Percentiles rank a stretch among this genome's conserved stretches.
Evolutionary conservation across 2,888 invertebrate genomes (phyloP).

Genomic region (Lacanobia oleracea): DNA sequence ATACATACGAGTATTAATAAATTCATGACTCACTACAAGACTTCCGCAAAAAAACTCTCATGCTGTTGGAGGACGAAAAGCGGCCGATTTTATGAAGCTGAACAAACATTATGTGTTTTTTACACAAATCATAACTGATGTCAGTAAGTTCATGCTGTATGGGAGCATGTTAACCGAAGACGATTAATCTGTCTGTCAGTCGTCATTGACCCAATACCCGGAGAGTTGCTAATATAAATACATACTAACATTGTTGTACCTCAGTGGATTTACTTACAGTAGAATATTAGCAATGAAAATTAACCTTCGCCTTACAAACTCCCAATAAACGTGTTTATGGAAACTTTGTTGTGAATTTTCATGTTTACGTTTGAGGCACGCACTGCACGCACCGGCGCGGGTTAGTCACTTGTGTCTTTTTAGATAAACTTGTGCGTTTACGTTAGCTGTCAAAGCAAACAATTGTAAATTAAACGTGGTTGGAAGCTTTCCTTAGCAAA

Average conservation of each 20-base stretch:
- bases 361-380: conserved; percentile 84
- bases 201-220: conserved; percentile 64
- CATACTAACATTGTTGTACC: conserved; percentile 46
- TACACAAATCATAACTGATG: conserved; percentile 37
- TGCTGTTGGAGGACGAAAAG: conserved; percentile 26
- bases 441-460: conserved; percentile 38
- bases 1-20: conserved; percentile 43
- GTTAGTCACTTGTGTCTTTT: conserved; percentile 61
- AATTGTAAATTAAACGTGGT: conserved; percentile 30
- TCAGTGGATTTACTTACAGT: conserved; percentile 58
- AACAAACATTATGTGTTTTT: conserved; percentile 39
- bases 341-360: conserved; percentile 77
- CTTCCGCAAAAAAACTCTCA: conserved; percentile 37
- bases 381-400: conserved; percentile 73
- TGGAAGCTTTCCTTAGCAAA: conserved; percentile 7
- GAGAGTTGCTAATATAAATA: conserved; percentile 45
- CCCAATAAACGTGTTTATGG: conserved; percentile 76
- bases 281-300: conserved; percentile 68
- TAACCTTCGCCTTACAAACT: conserved; percentile 76
- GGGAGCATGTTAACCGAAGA: conserved; percentile 28
- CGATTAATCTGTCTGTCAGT: conserved; percentile 56
- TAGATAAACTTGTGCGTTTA: conserved; percentile 59
- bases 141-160: conserved; percentile 45
- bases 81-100: conserved; percentile 33
- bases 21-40: conserved; percentile 40